Conservation (phyloP, 2,888 invertebrate species). For the Leptinotarsa rubiginosa region DNA sequence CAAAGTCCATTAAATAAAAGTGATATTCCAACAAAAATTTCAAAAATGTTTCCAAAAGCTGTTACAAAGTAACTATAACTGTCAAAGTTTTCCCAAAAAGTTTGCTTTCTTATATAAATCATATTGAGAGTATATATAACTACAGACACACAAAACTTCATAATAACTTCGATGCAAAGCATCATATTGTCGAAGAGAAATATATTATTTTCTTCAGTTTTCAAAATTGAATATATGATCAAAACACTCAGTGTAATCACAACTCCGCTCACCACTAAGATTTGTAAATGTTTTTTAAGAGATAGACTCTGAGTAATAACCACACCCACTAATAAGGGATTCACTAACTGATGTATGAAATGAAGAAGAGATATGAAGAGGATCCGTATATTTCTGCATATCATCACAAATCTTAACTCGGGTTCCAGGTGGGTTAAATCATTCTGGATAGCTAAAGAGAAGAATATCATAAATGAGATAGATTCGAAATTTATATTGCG, state of each 20-base stretch:
- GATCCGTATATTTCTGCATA: slow-evolving; percentile 92
- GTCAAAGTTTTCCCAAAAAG: slow-evolving; percentile 93
- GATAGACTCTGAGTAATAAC: slow-evolving; percentile 88
- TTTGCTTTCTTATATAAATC: slow-evolving; percentile 86
- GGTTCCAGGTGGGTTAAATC: slow-evolving; percentile 89
- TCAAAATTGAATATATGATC: slow-evolving; percentile 84
- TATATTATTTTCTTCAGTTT: slow-evolving; percentile 85
- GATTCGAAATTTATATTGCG: slow-evolving; percentile 94
- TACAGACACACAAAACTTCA: slow-evolving; percentile 87
- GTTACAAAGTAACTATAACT: slow-evolving; percentile 95
- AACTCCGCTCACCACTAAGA: slow-evolving; percentile 84
- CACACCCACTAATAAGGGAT: slow-evolving; percentile 91
- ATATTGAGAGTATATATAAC: slow-evolving; percentile 90
- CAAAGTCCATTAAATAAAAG: slow-evolving; percentile 93
- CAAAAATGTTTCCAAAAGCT: slow-evolving; percentile 92
- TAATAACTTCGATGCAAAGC: slow-evolving; percentile 92
- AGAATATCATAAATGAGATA: slow-evolving; percentile 93
- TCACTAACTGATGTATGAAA: slow-evolving; percentile 91
- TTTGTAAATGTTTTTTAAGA: slow-evolving; percentile 82
- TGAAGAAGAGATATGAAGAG: slow-evolving; percentile 91
- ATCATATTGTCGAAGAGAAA: slow-evolving; percentile 94
- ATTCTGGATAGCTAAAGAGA: slow-evolving; percentile 90
- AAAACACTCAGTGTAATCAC: slow-evolving; percentile 83
- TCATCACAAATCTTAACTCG: slow-evolving; percentile 85
- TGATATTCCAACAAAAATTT: slow-evolving; percentile 94